Evolutionary conservation across 1,140 invertebrate species (phyloP).

Genomic region (Diuraphis noxia): DNA sequence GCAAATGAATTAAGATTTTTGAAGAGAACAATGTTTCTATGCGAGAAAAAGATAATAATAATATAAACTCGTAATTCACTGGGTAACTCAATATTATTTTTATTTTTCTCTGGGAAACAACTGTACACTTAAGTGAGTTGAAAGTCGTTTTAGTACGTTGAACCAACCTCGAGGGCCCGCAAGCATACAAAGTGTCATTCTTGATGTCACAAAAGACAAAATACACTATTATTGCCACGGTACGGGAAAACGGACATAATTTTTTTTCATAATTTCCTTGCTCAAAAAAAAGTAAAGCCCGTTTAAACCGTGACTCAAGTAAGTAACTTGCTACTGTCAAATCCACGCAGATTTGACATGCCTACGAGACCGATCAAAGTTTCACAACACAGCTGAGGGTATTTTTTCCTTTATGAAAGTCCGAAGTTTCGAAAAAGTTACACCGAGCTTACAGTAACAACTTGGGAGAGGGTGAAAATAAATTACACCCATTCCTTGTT

Average conservation of each 20-base stretch:
- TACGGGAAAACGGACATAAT: neutral
- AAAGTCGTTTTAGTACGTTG: conserved; percentile 2
- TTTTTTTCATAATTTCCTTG: neutral
- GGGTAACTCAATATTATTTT: neutral
- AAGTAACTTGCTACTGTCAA: conserved; percentile 24
- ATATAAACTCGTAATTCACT: conserved; percentile 6
- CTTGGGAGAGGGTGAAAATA: neutral
- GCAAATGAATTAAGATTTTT: neutral
- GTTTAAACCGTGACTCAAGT: conserved; percentile 6
- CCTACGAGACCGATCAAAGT: conserved; percentile 26
- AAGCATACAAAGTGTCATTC: neutral
- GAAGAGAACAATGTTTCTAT: neutral
- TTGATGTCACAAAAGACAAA: conserved; percentile 14
- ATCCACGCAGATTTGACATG: conserved; percentile 26
- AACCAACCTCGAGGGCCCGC: neutral
- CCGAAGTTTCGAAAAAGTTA: conserved; percentile 28
- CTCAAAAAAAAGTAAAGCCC: neutral
- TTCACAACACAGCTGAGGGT: neutral
- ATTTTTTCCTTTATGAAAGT: conserved; percentile 25
- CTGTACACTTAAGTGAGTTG: neutral
- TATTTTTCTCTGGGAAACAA: neutral
- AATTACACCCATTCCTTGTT: neutral
- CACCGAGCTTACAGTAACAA: neutral
- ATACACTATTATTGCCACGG: neutral
- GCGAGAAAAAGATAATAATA: neutral